Evolutionary conservation across 2,888 invertebrate genomes (phyloP), one percentile per base, ranked within the genome.

Genomic region (Caenorhabditis zanzibari): DNA sequence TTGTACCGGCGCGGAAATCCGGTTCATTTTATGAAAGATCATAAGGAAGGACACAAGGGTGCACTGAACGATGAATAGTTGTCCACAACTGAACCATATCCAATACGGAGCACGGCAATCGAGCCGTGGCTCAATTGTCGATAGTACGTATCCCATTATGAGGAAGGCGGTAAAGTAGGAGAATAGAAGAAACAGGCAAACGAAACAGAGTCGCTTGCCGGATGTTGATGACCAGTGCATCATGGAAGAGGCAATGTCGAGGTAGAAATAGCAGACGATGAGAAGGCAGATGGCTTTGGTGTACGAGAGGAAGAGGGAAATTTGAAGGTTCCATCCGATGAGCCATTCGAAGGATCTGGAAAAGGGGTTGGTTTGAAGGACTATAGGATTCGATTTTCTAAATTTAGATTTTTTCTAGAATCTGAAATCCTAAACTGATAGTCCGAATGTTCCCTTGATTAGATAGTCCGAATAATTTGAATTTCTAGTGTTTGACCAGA

Each of bases 261-360:
- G 72, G 71, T 89, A 89, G 74, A 88, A 87, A 56, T 89, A 89
- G 74, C 89, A 89, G 56, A 89, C 84, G 74, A 89, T 84, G 6
- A 89, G 82, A 22, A 89, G 82, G 19, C 81, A 84, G 1, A 89
- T 74, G 12, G 89, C 87, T 54, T 88, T 88, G n/a, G 85, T 85
- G 69, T 87, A 89, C 35, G 86, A 83, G 32, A 87, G 84, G 47
- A 87, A 84, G 7, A 89, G 76, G 0, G 85, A 54, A 22, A 87
- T 64, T 73, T 86, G 86, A 2, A 86, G 86, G 19, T 79, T 87
- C 88, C 88, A 89, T 66, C 89, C 89, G 68, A 88, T 85, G n/a
- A 88, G 81, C 88, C 88, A 89, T 81, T 89, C 89, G 75, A 89
- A 85, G 9, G 89, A 89, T 47, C 88, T 89, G 80, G 22, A 52